phyloP scores from a whole-genome alignment of 2,113 vertebrate species.

The Cryptotis parvus region DNA sequence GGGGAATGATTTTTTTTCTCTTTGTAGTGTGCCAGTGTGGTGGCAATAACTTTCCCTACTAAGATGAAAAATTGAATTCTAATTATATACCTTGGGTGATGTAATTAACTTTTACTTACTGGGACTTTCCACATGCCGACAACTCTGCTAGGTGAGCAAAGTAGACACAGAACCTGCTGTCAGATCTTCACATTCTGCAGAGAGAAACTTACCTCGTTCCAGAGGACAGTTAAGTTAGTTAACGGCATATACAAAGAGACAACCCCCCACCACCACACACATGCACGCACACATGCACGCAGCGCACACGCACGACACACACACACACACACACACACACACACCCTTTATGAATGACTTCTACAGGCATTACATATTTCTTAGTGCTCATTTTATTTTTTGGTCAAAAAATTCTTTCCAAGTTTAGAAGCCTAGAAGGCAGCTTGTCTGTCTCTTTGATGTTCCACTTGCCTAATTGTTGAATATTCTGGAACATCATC shows the following conservation, averaged over 20 bases:
- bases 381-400: slow-evolving; percentile 4
- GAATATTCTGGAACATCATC: slow-evolving; percentile 49
- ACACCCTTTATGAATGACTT: not conserved
- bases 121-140: not conserved
- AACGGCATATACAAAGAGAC: not conserved
- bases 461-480: not conserved
- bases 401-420: not conserved
- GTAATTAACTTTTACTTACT: not conserved
- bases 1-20: not conserved
- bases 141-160: not conserved
- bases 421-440: not conserved
- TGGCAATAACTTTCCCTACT: not conserved
- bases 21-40: not conserved
- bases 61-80: not conserved
- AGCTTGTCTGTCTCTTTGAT: not conserved
- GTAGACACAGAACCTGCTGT: not conserved
- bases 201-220: not conserved
- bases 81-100: not conserved
- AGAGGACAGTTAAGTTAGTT: not conserved
- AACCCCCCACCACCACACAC: not conserved
- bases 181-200: not conserved
- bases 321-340: not conserved
- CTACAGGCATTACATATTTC: not conserved
- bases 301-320: no score
- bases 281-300: not conserved